These are phyloP conservation scores for Julus scandinavius DNA, from an alignment of 2,888 invertebrate species.

Conservation along the genomic window DNA sequence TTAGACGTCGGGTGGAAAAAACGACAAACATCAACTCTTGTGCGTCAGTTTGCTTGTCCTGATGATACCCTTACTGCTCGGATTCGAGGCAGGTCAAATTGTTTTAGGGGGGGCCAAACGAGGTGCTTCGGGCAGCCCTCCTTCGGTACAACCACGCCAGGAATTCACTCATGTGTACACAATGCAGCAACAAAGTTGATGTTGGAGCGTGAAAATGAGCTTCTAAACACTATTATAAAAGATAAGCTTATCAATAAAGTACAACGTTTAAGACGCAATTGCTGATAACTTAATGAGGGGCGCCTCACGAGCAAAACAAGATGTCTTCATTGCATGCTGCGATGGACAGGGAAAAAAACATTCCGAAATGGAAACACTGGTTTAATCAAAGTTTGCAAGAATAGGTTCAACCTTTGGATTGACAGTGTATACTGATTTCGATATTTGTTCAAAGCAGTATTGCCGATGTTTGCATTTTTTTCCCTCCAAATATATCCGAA, in stretches of 20 bases:
- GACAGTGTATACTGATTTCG: not conserved
- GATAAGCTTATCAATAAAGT: slow-evolving; percentile 30
- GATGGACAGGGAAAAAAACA: not conserved
- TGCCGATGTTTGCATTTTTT: too few relatives aligned
- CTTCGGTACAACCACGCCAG: slow-evolving; percentile 2
- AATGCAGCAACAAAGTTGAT: not conserved
- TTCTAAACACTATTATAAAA: not conserved
- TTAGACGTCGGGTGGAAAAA: slow-evolving; percentile 39
- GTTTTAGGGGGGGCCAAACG: not conserved
- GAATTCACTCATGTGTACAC: not conserved
- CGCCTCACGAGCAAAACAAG: not conserved
- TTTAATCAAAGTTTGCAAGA: not conserved
- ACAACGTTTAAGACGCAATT: slow-evolving; percentile 23
- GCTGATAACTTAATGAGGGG: slow-evolving; percentile 37
- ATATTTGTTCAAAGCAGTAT: not conserved
- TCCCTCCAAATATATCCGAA: too few relatives aligned
- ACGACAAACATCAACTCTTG: slow-evolving; percentile 46
- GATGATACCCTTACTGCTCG: slow-evolving; percentile 27
- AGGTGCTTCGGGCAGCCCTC: not conserved
- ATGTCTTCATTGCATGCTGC: not conserved
- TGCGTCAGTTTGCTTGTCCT: slow-evolving; percentile 22
- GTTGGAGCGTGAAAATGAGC: slow-evolving; percentile 40
- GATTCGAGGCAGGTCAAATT: slow-evolving; percentile 46
- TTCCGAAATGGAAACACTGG: not conserved
- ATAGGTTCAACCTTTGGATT: not conserved